Evolutionary conservation across 2,888 invertebrate genomes (phyloP).

Genomic region (Mycalesis mineus): DNA sequence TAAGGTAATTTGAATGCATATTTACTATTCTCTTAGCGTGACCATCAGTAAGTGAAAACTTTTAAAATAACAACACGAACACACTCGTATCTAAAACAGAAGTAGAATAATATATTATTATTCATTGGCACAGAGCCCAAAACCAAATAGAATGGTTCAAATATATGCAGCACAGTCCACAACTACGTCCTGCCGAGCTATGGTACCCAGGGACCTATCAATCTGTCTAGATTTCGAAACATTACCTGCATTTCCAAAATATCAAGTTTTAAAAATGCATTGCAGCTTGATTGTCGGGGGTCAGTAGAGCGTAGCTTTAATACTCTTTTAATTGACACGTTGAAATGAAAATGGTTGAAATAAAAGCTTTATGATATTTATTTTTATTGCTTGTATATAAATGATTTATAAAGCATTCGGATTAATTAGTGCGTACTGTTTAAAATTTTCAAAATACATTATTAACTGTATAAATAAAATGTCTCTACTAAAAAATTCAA

Average conservation of each 20-base stretch:
- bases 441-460: too few species aligned
- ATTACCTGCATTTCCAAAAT: neutral
- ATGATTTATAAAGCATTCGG: too few species aligned
- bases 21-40: too few species aligned
- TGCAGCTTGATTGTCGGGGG: neutral
- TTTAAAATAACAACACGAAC: too few species aligned
- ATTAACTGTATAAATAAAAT: too few species aligned
- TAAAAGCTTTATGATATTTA: neutral
- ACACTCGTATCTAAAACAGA: too few species aligned
- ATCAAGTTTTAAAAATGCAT: neutral
- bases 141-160: conserved; percentile 1
- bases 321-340: neutral
- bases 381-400: too few species aligned
- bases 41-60: too few species aligned
- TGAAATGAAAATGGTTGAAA: neutral
- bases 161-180: neutral
- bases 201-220: neutral
- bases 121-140: neutral
- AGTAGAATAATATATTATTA: neutral
- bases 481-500: too few species aligned
- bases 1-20: too few species aligned
- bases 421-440: too few species aligned
- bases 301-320: neutral
- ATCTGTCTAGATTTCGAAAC: neutral
- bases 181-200: neutral